Conservation (phyloP, 2,888 invertebrate genomes). For the Thelaira solivaga region DNA sequence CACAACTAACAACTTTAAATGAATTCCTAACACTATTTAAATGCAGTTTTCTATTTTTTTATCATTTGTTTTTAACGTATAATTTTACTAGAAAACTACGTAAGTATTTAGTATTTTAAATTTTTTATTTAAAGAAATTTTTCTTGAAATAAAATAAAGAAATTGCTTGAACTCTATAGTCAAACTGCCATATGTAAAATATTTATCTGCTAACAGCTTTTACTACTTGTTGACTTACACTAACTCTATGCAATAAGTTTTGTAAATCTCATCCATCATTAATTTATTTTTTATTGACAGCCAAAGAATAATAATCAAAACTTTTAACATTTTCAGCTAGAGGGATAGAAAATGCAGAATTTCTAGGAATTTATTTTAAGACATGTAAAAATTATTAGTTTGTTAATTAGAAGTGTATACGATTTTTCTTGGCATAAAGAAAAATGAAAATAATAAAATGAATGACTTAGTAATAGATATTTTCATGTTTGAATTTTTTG, state of each 20-base stretch:
- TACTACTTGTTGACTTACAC: background rate
- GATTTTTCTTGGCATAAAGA: background rate
- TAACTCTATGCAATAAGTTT: background rate
- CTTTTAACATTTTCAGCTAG: background rate
- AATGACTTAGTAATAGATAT: constrained; percentile 43
- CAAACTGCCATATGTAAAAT: no score
- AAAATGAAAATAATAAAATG: constrained; percentile 40
- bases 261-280: constrained; percentile 33
- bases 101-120: background rate
- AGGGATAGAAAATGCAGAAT: background rate
- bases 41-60: constrained; percentile 4
- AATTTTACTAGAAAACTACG: background rate
- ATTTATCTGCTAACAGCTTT: background rate
- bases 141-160: background rate
- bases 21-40: constrained; percentile 20
- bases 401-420: constrained; percentile 35
- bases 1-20: background rate
- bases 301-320: background rate
- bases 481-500: no score
- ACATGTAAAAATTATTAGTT: constrained; percentile 17
- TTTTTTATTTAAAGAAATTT: constrained; percentile 1
- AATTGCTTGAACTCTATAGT: constrained; percentile 24
- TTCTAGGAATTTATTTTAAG: background rate
- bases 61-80: no score
- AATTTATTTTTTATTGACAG: background rate